These are phyloP conservation scores for Drosophila leonis DNA, from an alignment of 2,888 invertebrate species.

Conservation along the genomic window DNA sequence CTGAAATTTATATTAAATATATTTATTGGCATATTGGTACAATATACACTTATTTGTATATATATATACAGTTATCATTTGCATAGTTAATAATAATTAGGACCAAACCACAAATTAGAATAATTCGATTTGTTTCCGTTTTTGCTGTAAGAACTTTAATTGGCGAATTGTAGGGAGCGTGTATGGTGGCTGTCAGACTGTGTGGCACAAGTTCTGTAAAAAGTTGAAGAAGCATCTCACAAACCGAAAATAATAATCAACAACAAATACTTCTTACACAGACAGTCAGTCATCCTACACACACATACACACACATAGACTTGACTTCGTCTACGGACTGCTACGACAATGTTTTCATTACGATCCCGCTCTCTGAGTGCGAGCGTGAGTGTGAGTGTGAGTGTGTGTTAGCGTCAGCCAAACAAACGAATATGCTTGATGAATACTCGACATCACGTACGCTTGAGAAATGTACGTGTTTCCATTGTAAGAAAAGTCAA, in stretches of 20 bases:
- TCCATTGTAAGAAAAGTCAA: slow-evolving; percentile 73
- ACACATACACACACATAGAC: slow-evolving; percentile 15
- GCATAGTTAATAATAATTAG: slow-evolving; percentile 59
- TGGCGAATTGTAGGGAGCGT: slow-evolving; percentile 35
- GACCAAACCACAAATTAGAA: slow-evolving; percentile 39
- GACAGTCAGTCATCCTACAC: slow-evolving; percentile 7
- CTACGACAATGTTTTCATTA: slow-evolving; percentile 78
- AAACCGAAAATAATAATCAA: slow-evolving; percentile 80
- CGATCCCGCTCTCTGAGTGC: slow-evolving; percentile 32
- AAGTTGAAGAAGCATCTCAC: slow-evolving; percentile 62
- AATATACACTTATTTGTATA: background rate
- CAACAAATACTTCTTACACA: slow-evolving; percentile 72
- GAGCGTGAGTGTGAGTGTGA: slow-evolving; percentile 22
- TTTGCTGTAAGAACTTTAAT: slow-evolving; percentile 53
- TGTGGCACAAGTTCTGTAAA: slow-evolving; percentile 44
- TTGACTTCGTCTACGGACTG: slow-evolving; percentile 60
- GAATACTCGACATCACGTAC: slow-evolving; percentile 84
- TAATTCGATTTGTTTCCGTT: slow-evolving; percentile 24
- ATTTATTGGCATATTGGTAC: background rate
- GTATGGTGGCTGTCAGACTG: slow-evolving; percentile 34
- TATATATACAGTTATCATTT: slow-evolving; percentile 33
- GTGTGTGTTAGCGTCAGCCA: slow-evolving; percentile 55
- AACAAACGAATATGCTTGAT: slow-evolving; percentile 78
- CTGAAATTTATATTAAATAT: background rate
- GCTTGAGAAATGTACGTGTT: slow-evolving; percentile 82